Evolutionary conservation across 2,888 invertebrate genomes (phyloP).

Genomic region (Isotomurus palustris): DNA sequence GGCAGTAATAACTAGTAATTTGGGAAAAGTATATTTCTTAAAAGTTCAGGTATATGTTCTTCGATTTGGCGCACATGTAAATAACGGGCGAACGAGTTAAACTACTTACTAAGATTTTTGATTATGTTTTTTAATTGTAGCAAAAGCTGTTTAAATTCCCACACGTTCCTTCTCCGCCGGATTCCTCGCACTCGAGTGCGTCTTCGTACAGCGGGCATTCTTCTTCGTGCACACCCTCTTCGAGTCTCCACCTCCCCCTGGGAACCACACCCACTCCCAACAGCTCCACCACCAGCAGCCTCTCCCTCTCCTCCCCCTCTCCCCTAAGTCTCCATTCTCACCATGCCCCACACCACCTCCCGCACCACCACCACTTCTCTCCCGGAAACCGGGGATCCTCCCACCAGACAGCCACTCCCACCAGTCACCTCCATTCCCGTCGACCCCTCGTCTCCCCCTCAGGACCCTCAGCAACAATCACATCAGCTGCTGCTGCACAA

Average conservation of each 20-base stretch:
- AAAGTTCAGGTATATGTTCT: no score
- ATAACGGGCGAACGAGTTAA: no score
- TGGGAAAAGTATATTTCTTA: no score
- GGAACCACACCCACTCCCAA: not conserved
- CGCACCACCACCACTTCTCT: conserved; percentile 15
- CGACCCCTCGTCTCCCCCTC: not conserved
- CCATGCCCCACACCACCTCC: not conserved
- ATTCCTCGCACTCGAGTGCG: conserved; percentile 41
- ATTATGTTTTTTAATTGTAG: not conserved
- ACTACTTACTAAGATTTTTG: no score
- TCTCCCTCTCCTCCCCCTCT: conserved; percentile 10
- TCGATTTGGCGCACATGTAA: no score
- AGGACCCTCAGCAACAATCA: conserved; percentile 9
- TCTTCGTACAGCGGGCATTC: conserved; percentile 44
- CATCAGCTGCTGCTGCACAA: not conserved
- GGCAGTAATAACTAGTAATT: no score
- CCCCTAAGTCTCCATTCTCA: conserved; percentile 10
- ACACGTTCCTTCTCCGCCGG: conserved; percentile 43
- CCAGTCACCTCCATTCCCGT: not conserved
- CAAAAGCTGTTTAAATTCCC: conserved; percentile 45
- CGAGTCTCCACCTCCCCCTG: not conserved
- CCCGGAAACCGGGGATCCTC: conserved; percentile 10
- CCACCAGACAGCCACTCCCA: not conserved
- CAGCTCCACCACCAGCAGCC: not conserved
- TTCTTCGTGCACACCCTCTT: conserved; percentile 20